phyloP scores from a whole-genome alignment of 1,140 invertebrate genomes.

The Lepidurus packardi region DNA sequence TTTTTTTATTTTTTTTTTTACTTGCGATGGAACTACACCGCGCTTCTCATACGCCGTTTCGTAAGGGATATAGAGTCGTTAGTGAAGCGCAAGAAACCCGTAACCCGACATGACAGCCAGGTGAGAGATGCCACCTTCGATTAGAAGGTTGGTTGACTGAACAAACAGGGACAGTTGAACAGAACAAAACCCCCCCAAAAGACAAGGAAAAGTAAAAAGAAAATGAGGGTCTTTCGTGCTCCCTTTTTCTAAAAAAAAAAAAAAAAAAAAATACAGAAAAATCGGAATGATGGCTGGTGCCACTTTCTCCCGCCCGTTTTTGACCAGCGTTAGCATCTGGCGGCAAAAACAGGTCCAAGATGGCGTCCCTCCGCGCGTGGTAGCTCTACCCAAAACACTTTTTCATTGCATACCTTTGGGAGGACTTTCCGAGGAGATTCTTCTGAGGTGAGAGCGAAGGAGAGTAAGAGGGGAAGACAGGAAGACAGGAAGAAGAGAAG shows the following conservation, averaged over 20 bases:
- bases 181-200: background rate
- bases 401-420: too few relatives aligned
- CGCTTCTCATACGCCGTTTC: too few relatives aligned
- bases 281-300: background rate
- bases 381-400: background rate
- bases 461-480: too few relatives aligned
- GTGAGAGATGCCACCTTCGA: conserved; percentile 17
- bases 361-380: background rate
- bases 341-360: background rate
- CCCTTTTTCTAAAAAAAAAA: background rate
- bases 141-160: conserved; percentile 16
- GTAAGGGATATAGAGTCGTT: background rate
- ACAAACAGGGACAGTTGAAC: background rate
- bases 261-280: too few relatives aligned
- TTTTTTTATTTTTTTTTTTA: too few relatives aligned
- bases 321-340: conserved; percentile 1
- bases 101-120: conserved; percentile 20
- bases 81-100: background rate
- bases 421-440: too few relatives aligned
- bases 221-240: background rate
- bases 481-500: background rate
- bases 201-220: background rate
- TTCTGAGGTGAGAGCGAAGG: too few relatives aligned
- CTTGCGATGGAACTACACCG: too few relatives aligned
- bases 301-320: background rate